Percentiles rank a stretch among this genome's conserved stretches.
phyloP scores from a whole-genome alignment of 2,113 vertebrate genomes.

The Ornithorhynchus anatinus region DNA sequence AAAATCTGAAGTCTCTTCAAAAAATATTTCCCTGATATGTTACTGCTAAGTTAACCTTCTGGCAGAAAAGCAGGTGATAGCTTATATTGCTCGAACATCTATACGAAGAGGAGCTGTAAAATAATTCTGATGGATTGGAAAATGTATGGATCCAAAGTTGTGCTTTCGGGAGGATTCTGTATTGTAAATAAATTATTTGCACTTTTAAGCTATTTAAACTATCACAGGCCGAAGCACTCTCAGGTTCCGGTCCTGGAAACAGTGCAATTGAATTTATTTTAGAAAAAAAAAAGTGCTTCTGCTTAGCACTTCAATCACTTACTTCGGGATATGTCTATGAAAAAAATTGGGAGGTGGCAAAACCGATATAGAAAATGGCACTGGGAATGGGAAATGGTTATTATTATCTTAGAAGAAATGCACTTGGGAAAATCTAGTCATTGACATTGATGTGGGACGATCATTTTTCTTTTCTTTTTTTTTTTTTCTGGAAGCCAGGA shows the following conservation, averaged over 20 bases:
- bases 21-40: constrained; percentile 71
- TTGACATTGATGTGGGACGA: background rate
- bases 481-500: background rate
- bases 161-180: constrained; percentile 2
- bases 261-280: background rate
- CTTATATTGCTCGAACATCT: constrained; percentile 33
- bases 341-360: background rate
- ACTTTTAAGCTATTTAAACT: background rate
- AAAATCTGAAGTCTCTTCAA: constrained; percentile 74
- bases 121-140: constrained; percentile 11
- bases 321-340: background rate
- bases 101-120: constrained; percentile 10
- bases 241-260: background rate
- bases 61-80: constrained; percentile 46
- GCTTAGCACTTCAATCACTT: background rate
- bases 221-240: background rate
- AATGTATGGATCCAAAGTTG: background rate
- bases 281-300: background rate
- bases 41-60: constrained; percentile 83
- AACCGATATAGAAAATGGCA: background rate
- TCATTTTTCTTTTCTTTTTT: background rate
- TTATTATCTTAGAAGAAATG: background rate
- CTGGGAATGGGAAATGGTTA: constrained; percentile 2
- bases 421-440: background rate
- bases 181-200: constrained; percentile 16